Evolutionary conservation across 2,888 invertebrate genomes (phyloP).

Genomic region (Sericinus montela): DNA sequence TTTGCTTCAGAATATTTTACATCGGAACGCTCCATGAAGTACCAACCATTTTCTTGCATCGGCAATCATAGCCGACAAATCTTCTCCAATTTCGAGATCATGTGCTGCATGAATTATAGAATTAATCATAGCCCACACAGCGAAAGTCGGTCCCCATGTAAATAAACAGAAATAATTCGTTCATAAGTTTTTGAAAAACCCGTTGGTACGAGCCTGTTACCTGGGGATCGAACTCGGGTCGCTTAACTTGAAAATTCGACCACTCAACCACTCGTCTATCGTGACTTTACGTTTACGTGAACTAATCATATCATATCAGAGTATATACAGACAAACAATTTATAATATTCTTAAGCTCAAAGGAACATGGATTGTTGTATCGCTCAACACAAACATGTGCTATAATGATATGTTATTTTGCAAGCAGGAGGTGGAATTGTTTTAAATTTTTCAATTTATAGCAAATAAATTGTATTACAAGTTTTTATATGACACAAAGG

Average conservation of each 20-base stretch:
- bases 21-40: neutral
- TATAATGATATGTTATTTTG: constrained; percentile 25
- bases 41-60: constrained; percentile 40
- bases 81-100: constrained; percentile 72
- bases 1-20: constrained; percentile 4
- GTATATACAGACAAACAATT: no score
- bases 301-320: no score
- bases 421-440: constrained; percentile 20
- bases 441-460: constrained; percentile 18
- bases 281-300: no score
- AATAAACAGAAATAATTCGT: no score
- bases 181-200: no score
- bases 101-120: constrained; percentile 72
- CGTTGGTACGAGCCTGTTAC: no score
- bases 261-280: no score
- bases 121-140: constrained; percentile 55
- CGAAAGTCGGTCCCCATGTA: neutral
- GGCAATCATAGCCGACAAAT: constrained; percentile 54
- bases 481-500: no score
- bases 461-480: no score
- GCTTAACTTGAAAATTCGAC: no score
- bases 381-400: constrained; percentile 24
- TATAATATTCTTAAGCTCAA: neutral
- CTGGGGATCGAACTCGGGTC: no score
- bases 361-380: constrained; percentile 5